Evolutionary conservation across 2,113 vertebrate species (phyloP).

Genomic region (Origma solitaria): DNA sequence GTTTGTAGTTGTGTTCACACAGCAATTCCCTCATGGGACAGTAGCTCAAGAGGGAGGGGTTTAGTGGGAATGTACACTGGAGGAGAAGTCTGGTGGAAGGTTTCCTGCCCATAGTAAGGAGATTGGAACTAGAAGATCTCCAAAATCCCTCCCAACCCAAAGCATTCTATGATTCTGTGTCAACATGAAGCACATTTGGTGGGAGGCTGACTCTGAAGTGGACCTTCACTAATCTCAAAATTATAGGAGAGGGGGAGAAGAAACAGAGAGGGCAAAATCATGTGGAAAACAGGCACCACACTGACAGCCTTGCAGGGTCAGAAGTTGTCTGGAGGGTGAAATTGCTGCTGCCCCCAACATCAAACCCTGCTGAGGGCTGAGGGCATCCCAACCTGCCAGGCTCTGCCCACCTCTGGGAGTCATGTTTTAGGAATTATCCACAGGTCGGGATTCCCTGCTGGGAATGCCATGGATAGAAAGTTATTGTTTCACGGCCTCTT

Average conservation of each 20-base stretch:
- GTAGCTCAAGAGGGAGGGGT: not conserved
- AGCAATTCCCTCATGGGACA: not conserved
- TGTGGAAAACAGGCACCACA: not conserved
- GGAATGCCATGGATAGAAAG: not conserved
- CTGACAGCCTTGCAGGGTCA: not conserved
- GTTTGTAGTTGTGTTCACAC: not conserved
- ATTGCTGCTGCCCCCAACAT: not conserved
- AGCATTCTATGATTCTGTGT: not conserved
- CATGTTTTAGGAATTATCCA: accelerated
- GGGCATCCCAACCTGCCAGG: not conserved
- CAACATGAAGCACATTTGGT: not conserved
- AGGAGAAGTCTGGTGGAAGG: not conserved
- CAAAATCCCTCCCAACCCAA: not conserved
- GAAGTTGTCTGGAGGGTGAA: not conserved
- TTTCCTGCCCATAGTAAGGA: not conserved
- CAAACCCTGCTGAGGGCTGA: not conserved
- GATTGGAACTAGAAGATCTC: not conserved
- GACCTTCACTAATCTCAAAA: not conserved
- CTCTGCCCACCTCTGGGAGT: not conserved
- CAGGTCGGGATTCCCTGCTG: not conserved
- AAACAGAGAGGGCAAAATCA: not conserved
- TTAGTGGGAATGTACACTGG: not conserved
- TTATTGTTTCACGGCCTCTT: not conserved
- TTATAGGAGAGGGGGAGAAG: not conserved
- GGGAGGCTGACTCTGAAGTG: not conserved